Base-by-base conservation (phyloP, 2,113 vertebrate species). In the Muscicapa adusta region DNA sequence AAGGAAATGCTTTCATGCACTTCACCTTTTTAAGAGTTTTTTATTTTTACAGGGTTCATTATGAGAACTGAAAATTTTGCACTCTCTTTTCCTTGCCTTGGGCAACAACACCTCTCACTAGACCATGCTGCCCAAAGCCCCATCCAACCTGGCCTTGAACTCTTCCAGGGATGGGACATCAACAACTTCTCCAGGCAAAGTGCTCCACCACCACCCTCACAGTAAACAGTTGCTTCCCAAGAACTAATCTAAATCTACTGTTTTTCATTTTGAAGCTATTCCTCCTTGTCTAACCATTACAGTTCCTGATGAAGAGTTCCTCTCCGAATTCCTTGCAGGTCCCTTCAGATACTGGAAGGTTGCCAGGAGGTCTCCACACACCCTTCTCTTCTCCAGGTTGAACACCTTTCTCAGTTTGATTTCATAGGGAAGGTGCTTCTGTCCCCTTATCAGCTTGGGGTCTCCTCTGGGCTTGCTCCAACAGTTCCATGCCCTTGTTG, bases 261-360 rank as follows among this genome's bases (percentile, higher is more conserved):
- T 22, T n/a, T 26, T 45, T 60, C 14, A 22, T 9, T 54, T 61
- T 68, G 54, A 48, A 56, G 5, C 14, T 34, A 8, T 61, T 61
- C 25, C 8, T 68, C 20, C 18, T 40, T 18, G 25, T 34, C 25
- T 42, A 40, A 31, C 31, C 47, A 12, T 15, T 61, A 16, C 17
- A 34, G 14, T 2, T 82, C 47, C 54, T 26, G 18, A 47, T 0
- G 0, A 53, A 40, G 20, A 23, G 13, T 18, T 9, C 3, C 9
- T 20, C 29, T 68, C 17, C 0, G 0, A 40, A 20, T 22, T 61
- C 47, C 24, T 51, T 31, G 11, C 18, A 47, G 9, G 6, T n/a
- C 62, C 11, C 25, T 47, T 40, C 25, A 68, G 47, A 18, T 8
- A 34, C 29, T 40, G 14, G 17, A 53, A 53, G 2, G 8, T 34